phyloP scores from a whole-genome alignment of 2,797 vertebrate genomes.

The Alcedo quadribrachys region DNA sequence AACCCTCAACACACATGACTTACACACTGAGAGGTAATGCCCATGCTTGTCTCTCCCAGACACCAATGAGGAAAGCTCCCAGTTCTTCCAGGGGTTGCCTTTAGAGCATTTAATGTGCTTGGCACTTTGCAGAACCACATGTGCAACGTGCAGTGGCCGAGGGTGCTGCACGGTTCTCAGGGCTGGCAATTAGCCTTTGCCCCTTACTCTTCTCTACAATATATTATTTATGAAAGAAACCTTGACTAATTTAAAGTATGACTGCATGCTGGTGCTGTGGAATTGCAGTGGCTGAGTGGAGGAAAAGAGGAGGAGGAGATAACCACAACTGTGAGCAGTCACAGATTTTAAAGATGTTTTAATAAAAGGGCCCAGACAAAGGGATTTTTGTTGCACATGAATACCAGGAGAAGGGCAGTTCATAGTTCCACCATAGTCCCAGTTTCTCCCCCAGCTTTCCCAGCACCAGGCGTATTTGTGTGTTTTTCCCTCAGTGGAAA shows the following conservation, averaged over 20 bases:
- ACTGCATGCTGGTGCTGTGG: not conserved
- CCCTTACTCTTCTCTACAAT: not conserved
- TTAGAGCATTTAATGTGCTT: not conserved
- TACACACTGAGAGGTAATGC: not conserved
- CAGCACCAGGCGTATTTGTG: not conserved
- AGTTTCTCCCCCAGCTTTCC: not conserved
- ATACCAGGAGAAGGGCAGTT: not conserved
- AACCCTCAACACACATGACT: not conserved
- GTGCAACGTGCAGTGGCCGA: not conserved
- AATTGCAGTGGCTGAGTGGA: not conserved
- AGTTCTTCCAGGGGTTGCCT: not conserved
- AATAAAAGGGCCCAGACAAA: not conserved
- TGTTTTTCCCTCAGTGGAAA: slow-evolving; percentile 6
- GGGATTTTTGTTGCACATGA: not conserved
- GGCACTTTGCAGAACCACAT: not conserved
- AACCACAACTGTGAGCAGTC: not conserved
- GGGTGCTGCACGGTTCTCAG: not conserved
- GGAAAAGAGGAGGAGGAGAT: not conserved
- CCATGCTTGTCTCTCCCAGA: not conserved
- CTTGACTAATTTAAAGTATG: not conserved
- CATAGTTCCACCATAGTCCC: not conserved
- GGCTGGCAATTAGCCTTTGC: not conserved
- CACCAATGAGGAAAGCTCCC: not conserved
- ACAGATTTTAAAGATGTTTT: not conserved
- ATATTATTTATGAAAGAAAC: not conserved